A percentile compares a stretch with the other conserved stretches of the same genome.
Conservation (phyloP, 2,797 vertebrate species). For the Helicolenus hilgendorfi region DNA sequence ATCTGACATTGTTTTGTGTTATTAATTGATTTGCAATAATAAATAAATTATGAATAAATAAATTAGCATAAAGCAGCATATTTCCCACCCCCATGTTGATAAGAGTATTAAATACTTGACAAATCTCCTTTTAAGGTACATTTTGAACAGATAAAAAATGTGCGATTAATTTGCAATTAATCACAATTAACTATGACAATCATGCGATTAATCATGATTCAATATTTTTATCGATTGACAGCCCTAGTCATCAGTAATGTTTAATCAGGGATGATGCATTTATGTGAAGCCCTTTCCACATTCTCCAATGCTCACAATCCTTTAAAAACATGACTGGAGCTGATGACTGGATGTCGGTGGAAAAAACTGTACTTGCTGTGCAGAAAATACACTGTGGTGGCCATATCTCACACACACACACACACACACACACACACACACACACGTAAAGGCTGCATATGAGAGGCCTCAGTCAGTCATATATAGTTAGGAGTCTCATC, state of each 20-base stretch:
- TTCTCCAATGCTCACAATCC: not conserved
- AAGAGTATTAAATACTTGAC: no score
- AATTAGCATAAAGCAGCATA: no score
- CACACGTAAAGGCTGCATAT: not conserved
- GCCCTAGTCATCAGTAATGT: not conserved
- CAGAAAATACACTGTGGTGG: constrained; percentile 32
- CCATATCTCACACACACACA: constrained; percentile 7
- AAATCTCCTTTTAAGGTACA: no score
- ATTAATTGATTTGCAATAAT: no score
- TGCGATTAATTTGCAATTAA: no score
- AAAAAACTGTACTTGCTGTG: not conserved
- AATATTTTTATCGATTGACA: no score
- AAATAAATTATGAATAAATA: no score
- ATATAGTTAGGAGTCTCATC: constrained; percentile 80
- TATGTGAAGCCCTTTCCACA: not conserved
- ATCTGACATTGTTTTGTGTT: no score
- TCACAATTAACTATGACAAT: no score
- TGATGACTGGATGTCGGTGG: constrained; percentile 25
- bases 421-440: constrained; percentile 29
- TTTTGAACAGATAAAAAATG: no score
- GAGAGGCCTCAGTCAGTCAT: constrained; percentile 73
- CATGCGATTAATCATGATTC: no score
- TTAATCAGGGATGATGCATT: not conserved
- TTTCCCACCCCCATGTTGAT: no score
- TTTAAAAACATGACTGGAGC: constrained; percentile 8